phyloP scores from a whole-genome alignment of 2,888 invertebrate species.

The Eilema depressum region DNA sequence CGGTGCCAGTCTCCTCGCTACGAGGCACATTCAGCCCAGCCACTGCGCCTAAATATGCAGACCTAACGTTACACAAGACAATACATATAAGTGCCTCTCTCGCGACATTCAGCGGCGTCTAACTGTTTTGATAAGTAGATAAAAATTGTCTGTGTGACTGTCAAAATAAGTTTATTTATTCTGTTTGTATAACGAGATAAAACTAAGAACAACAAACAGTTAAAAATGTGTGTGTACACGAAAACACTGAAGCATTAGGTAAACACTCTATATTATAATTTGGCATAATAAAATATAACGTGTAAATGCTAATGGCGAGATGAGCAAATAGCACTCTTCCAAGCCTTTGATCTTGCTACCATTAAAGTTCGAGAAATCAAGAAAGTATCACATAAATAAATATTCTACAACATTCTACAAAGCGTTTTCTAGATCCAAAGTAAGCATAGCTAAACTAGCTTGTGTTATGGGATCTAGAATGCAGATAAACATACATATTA shows the following conservation, averaged over 20 bases:
- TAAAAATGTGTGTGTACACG: slow-evolving; percentile 24
- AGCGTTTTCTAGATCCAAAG: too few relatives aligned
- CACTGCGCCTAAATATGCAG: slow-evolving; percentile 66
- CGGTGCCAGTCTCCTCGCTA: slow-evolving; percentile 43
- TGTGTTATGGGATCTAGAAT: too few relatives aligned
- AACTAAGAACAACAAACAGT: slow-evolving; percentile 28
- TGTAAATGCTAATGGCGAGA: background rate
- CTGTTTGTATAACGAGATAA: slow-evolving; percentile 42
- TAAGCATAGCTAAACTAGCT: too few relatives aligned
- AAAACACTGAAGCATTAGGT: background rate
- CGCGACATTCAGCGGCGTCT: slow-evolving; percentile 59
- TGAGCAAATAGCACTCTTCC: background rate
- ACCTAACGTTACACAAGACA: slow-evolving; percentile 71
- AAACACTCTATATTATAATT: background rate
- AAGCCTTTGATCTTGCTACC: background rate
- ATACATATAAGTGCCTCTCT: slow-evolving; percentile 61
- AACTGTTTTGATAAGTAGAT: slow-evolving; percentile 66
- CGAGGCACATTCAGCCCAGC: slow-evolving; percentile 56
- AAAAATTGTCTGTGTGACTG: slow-evolving; percentile 37
- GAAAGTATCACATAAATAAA: too few relatives aligned
- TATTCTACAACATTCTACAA: too few relatives aligned
- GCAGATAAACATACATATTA: too few relatives aligned
- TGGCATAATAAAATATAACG: background rate
- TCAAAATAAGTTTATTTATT: slow-evolving; percentile 35
- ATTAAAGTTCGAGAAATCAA: slow-evolving; percentile 9